Conservation (phyloP, 2,888 invertebrate species). For the Cheilosia urbana region DNA sequence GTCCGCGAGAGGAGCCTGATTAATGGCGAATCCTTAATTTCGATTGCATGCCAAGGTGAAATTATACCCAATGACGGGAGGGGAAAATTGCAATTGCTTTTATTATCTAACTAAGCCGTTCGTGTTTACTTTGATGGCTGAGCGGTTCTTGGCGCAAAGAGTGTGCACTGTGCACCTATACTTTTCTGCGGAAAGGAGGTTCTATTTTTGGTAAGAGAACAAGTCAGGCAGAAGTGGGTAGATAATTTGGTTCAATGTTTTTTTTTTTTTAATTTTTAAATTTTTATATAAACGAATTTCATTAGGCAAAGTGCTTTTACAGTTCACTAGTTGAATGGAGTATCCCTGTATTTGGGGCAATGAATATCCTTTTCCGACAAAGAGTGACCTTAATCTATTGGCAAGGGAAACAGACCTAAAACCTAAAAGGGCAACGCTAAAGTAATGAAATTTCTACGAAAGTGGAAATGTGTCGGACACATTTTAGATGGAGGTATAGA, state of each 20-base stretch:
- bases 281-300: conserved; percentile 53
- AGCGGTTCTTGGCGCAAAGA: conserved; percentile 19
- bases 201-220: neutral
- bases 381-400: neutral
- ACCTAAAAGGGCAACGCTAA: too few relatives aligned
- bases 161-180: neutral
- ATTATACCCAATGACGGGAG: conserved; percentile 17
- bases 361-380: neutral
- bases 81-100: conserved; percentile 46
- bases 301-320: conserved; percentile 45
- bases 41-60: conserved; percentile 62
- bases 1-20: conserved; percentile 8
- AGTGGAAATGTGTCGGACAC: too few relatives aligned
- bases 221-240: neutral
- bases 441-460: too few relatives aligned
- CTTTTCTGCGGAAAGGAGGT: conserved; percentile 1
- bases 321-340: conserved; percentile 35
- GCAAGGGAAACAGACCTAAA: too few relatives aligned
- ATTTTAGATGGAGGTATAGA: too few relatives aligned
- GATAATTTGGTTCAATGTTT: neutral
- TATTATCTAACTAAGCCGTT: conserved; percentile 42
- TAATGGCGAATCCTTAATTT: conserved; percentile 60
- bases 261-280: conserved; percentile 16
- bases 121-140: conserved; percentile 32
- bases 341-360: conserved; percentile 3